Percentiles rank a stretch among this genome's conserved stretches.
Conservation (phyloP, 2,113 vertebrate genomes). For the Ochotona princeps region DNA sequence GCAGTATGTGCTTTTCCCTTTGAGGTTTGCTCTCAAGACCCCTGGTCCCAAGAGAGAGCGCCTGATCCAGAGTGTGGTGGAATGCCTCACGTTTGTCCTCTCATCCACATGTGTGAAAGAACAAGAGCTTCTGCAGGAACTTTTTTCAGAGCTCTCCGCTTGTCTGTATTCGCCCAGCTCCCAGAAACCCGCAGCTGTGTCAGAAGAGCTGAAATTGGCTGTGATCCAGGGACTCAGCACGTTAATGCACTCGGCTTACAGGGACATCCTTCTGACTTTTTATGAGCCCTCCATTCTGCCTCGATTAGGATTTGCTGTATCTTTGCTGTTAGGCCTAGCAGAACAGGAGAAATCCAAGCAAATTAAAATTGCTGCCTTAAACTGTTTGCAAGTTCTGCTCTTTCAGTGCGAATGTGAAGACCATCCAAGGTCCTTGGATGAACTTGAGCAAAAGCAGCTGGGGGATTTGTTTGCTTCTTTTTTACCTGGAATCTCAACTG, state of each 20-base stretch:
- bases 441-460: slow-evolving; percentile 79
- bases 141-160: slow-evolving; percentile 93
- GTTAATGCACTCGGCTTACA: slow-evolving; percentile 91
- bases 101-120: slow-evolving; percentile 90
- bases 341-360: slow-evolving; percentile 91
- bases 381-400: slow-evolving; percentile 90
- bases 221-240: slow-evolving; percentile 88
- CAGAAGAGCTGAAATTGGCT: slow-evolving; percentile 92
- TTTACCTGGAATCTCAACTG: slow-evolving; percentile 92
- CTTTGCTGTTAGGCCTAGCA: slow-evolving; percentile 90
- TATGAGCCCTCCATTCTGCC: slow-evolving; percentile 91
- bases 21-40: slow-evolving; percentile 92
- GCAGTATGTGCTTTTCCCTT: slow-evolving; percentile 95
- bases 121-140: slow-evolving; percentile 89
- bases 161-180: slow-evolving; percentile 88
- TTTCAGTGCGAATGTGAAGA: slow-evolving; percentile 91
- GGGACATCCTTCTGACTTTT: slow-evolving; percentile 88
- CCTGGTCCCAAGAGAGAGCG: slow-evolving; percentile 89
- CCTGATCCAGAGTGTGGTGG: slow-evolving; percentile 88
- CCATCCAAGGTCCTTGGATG: slow-evolving; percentile 77
- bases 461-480: slow-evolving; percentile 93
- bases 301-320: slow-evolving; percentile 92
- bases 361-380: slow-evolving; percentile 89
- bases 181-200: slow-evolving; percentile 83
- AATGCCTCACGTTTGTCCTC: slow-evolving; percentile 89